These are phyloP conservation scores for Marisa cornuarietis DNA, from an alignment of 1,140 invertebrate genomes.

Conservation along the genomic window DNA sequence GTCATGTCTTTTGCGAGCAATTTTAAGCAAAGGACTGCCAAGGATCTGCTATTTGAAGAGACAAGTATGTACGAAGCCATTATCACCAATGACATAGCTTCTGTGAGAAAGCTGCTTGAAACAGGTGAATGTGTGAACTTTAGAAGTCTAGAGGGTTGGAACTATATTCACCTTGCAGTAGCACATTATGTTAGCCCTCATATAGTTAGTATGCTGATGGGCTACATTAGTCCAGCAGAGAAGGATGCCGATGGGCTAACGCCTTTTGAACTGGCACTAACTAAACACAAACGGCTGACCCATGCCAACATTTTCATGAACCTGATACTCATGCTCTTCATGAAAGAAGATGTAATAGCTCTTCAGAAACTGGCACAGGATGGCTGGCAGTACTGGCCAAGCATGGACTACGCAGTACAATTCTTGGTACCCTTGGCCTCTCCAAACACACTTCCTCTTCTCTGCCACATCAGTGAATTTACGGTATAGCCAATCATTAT, in stretches of 20 bases:
- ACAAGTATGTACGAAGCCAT: constrained; percentile 28
- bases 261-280: constrained; percentile 22
- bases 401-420: not conserved
- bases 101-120: constrained; percentile 12
- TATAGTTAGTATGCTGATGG: constrained; percentile 14
- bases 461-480: not conserved
- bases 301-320: constrained; percentile 8
- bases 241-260: constrained; percentile 23
- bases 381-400: constrained; percentile 29
- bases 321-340: constrained; percentile 1
- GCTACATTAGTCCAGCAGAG: constrained; percentile 12
- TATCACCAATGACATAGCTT: constrained; percentile 23
- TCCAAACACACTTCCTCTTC: constrained; percentile 7
- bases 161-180: constrained; percentile 32
- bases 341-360: constrained; percentile 4
- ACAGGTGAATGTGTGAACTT: not conserved
- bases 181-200: constrained; percentile 9
- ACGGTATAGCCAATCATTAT: not conserved
- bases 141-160: constrained; percentile 28
- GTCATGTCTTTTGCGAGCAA: not conserved
- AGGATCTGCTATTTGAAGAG: constrained; percentile 23
- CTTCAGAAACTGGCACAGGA: constrained; percentile 21
- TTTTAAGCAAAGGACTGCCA: not conserved
- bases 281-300: not conserved
- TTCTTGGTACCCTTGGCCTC: constrained; percentile 3